These are phyloP conservation scores for Phylloscopus collybita DNA, from an alignment of 2,797 vertebrate species.

Conservation along the genomic window DNA sequence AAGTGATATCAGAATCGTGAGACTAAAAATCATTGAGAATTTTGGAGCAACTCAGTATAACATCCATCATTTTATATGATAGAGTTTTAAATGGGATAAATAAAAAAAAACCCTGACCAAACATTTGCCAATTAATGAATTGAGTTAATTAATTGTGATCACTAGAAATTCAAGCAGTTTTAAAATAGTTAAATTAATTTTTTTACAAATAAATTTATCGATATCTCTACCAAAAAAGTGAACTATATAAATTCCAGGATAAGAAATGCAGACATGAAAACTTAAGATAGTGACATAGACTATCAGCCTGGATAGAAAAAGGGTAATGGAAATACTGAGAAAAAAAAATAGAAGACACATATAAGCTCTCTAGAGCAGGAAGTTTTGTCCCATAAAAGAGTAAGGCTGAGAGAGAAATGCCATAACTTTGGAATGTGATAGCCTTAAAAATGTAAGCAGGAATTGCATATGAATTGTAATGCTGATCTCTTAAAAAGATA, in stretches of 20 bases:
- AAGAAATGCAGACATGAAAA: neutral
- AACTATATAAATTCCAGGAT: neutral
- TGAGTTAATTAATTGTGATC: neutral
- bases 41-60: neutral
- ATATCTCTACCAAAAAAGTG: neutral
- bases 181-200: neutral
- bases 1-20: neutral
- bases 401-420: neutral
- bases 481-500: neutral
- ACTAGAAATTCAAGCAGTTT: neutral
- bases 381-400: neutral
- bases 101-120: accelerated
- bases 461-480: neutral
- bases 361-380: neutral
- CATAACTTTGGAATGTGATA: neutral
- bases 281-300: neutral
- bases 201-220: neutral
- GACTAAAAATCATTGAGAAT: neutral
- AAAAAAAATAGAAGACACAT: neutral
- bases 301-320: neutral
- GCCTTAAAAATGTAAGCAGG: neutral
- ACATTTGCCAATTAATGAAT: neutral
- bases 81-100: neutral
- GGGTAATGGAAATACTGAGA: neutral
- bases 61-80: neutral